Percentiles rank a stretch among this genome's conserved stretches.
These are phyloP conservation scores for Micrastur ruficollis DNA, from an alignment of 2,797 vertebrate species.

Conservation along the genomic window DNA sequence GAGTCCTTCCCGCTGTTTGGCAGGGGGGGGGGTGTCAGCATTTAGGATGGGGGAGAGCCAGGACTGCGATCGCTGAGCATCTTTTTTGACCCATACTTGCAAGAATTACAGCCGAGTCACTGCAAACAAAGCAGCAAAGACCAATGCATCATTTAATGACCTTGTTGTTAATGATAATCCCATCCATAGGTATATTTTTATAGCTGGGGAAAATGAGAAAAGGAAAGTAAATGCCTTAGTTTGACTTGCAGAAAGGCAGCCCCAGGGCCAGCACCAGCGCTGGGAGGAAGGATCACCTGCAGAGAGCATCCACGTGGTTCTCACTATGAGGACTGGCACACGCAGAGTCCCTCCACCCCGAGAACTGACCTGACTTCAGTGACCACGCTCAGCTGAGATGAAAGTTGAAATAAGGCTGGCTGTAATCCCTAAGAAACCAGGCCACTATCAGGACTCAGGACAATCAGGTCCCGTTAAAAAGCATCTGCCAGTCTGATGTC, in stretches of 20 bases:
- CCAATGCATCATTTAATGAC: neutral
- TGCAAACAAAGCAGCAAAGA: neutral
- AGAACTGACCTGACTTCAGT: neutral
- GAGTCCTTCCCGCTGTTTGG: neutral
- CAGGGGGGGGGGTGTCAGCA: neutral
- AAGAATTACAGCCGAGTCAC: neutral
- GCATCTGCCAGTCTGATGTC: neutral
- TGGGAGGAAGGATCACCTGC: neutral
- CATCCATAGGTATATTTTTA: neutral
- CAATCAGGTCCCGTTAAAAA: conserved; percentile 19
- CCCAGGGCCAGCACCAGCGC: neutral
- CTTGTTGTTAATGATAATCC: neutral
- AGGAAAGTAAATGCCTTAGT: neutral
- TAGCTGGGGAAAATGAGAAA: neutral
- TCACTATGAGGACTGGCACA: neutral
- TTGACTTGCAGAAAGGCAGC: neutral
- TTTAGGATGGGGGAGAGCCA: neutral
- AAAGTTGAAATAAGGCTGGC: conserved; percentile 33
- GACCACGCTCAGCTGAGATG: neutral
- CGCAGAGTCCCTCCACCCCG: fast-evolving
- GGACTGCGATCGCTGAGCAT: neutral
- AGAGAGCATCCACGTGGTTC: neutral
- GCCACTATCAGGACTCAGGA: conserved; percentile 28
- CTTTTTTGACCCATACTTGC: neutral
- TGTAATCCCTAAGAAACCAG: conserved; percentile 37